Evolutionary conservation across 2,113 vertebrate species (phyloP).

Genomic region (Strix uralensis): DNA sequence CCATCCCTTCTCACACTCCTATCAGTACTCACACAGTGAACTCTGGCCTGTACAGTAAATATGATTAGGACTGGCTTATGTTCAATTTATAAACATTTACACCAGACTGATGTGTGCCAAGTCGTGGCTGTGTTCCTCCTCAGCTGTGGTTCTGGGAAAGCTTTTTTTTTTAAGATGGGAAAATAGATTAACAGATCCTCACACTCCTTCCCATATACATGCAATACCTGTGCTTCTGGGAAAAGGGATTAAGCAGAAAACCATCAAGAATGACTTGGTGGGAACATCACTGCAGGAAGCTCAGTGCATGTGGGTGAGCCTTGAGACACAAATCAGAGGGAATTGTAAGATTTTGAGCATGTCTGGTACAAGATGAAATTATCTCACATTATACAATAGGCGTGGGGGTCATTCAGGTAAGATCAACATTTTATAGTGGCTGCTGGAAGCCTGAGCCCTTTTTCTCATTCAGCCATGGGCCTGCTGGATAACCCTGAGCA

Average conservation of each 20-base stretch:
- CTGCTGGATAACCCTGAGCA: not conserved
- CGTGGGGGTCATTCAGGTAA: not conserved
- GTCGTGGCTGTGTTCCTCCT: not conserved
- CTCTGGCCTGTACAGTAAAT: not conserved
- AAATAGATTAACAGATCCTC: not conserved
- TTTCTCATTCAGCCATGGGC: not conserved
- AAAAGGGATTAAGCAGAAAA: not conserved
- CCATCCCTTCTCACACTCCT: not conserved
- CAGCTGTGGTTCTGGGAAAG: not conserved
- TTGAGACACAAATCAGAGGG: not conserved
- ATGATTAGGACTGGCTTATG: not conserved
- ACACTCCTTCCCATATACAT: not conserved
- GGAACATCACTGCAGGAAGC: not conserved
- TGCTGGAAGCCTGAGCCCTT: not conserved
- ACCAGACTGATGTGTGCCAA: not conserved
- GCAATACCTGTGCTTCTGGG: not conserved
- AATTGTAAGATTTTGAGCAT: fast-evolving
- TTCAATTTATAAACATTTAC: not conserved
- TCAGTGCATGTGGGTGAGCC: fast-evolving
- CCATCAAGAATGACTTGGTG: not conserved
- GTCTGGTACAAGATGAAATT: not conserved
- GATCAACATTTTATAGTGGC: not conserved
- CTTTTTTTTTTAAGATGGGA: not conserved
- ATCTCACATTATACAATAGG: fast-evolving
- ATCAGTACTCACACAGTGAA: not conserved